These are phyloP conservation scores for Dolichopus griseipennis DNA, from an alignment of 2,888 invertebrate genomes.

Conservation along the genomic window DNA sequence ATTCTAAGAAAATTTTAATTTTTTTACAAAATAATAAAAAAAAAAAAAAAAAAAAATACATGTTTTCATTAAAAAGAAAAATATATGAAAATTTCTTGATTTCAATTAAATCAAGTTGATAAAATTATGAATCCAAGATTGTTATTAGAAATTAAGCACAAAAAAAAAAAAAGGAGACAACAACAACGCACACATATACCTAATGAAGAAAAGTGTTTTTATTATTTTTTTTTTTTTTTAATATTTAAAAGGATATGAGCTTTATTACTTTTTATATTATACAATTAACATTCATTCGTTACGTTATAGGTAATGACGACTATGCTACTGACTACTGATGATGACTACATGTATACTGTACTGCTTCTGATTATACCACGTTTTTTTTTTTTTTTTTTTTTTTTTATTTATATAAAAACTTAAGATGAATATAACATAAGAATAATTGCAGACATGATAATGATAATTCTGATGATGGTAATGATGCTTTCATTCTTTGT, in stretches of 20 bases:
- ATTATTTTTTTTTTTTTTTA: no score
- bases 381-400: no score
- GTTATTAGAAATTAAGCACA: background rate
- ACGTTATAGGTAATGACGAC: background rate
- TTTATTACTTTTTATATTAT: background rate
- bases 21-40: no score
- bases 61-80: no score
- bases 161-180: background rate
- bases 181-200: background rate
- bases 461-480: background rate
- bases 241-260: background rate
- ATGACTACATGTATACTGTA: background rate
- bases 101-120: no score
- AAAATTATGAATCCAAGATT: background rate
- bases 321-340: background rate
- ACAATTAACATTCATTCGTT: background rate
- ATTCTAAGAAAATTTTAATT: no score
- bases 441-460: background rate
- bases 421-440: background rate
- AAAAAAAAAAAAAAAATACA: no score
- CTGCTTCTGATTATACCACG: no score
- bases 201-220: background rate
- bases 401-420: background rate
- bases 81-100: no score
- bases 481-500: background rate